phyloP scores from a whole-genome alignment of 2,888 invertebrate genomes.

The Anodontia alba region DNA sequence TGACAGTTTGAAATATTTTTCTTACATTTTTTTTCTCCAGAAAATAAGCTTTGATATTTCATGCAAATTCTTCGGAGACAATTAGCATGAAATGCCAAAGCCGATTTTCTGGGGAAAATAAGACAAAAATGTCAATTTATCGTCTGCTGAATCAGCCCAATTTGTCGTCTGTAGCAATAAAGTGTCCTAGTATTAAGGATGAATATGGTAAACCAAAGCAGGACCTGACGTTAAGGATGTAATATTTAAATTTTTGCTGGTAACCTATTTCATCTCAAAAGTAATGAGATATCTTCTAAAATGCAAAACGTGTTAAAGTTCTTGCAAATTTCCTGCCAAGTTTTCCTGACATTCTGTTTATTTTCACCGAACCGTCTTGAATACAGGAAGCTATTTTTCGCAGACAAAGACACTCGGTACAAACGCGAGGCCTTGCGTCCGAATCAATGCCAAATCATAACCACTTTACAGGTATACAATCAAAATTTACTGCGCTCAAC shows the following conservation, averaged over 20 bases:
- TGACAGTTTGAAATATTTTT: too few species aligned
- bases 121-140: too few species aligned
- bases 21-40: too few species aligned
- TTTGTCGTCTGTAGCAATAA: too few species aligned
- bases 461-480: slow-evolving; percentile 16
- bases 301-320: slow-evolving; percentile 14
- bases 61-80: too few species aligned
- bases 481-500: slow-evolving; percentile 6
- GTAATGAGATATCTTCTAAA: slow-evolving; percentile 18
- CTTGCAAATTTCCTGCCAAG: slow-evolving; percentile 18
- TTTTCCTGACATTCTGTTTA: not conserved
- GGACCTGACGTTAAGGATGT: not conserved
- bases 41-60: too few species aligned
- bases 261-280: not conserved
- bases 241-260: not conserved
- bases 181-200: too few species aligned
- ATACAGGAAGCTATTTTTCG: not conserved
- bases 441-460: slow-evolving; percentile 14
- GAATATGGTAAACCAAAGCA: too few species aligned
- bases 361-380: not conserved
- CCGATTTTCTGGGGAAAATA: too few species aligned
- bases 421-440: slow-evolving; percentile 10
- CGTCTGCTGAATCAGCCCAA: too few species aligned
- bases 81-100: too few species aligned
- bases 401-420: slow-evolving; percentile 6